Base-by-base conservation (phyloP, 2,797 vertebrate species). In the Sus cebifrons region DNA sequence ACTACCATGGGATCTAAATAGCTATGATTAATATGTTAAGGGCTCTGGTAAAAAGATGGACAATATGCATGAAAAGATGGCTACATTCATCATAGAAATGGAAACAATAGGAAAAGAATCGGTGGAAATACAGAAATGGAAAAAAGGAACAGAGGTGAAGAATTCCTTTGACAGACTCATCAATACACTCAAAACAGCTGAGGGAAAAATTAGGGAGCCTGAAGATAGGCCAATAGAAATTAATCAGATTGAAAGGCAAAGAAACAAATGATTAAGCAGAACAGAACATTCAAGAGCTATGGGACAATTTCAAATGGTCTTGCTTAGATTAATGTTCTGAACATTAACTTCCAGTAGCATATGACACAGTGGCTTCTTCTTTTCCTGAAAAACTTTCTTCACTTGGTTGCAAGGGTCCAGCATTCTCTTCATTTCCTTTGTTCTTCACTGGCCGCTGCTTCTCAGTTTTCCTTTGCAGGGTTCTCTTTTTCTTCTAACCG, bases 61-160 rank as follows among this genome's bases (percentile, higher is more conserved):
- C 11, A 64, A 60, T 18, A 70, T 81, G 3, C 83, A 56, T 90
- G 32, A 81, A 86, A 94, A 85, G 11, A 67, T 56, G 73, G 14
- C n/a, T 85, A 81, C 79, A 79, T 75, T 60, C n/a, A 75, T 40
- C 52, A 88, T 52, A 77, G 89, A 68, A 17, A 81, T 70, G 27
- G 54, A 94, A 94, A 64, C 73, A 56, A 32, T 60, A 85, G 87
- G 60, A 71, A 75, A 94, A 70, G 36, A 92, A 78, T 36, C 14
- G 40, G 49, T 89, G 56, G 29, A 82, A 36, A 36, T 36, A 36
- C 36, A 36, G 81, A 86, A 86, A 70, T 44, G 27, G 73, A 52
- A 71, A 54, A 70, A 20, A 91, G 58, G 71, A 87, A 75, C 7
- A 77, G 44, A 81, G 36, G 13, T 82, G 36, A 82, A 58, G 75